Evolutionary conservation across 2,797 vertebrate genomes (phyloP).

Genomic region (Falco concolor): DNA sequence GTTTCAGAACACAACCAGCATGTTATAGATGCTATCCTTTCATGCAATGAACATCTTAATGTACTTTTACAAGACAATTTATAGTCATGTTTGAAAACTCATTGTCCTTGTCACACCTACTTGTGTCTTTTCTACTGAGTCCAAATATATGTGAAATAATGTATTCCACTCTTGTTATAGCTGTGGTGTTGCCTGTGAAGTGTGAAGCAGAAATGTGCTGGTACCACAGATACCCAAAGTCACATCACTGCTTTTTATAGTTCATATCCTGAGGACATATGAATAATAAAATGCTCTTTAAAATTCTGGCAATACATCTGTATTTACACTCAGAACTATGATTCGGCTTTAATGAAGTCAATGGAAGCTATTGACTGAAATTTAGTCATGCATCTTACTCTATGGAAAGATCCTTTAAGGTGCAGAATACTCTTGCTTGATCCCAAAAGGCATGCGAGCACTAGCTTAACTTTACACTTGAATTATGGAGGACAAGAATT

Average conservation of each 20-base stretch:
- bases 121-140: constrained; percentile 15
- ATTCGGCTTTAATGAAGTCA: not conserved
- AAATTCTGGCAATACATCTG: not conserved
- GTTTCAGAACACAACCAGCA: not conserved
- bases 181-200: not conserved
- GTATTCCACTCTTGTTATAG: not conserved
- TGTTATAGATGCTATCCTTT: not conserved
- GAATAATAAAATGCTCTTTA: not conserved
- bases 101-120: constrained; percentile 36
- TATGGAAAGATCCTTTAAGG: not conserved
- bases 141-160: not conserved
- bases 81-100: constrained; percentile 45
- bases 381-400: not conserved
- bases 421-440: not conserved
- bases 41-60: constrained; percentile 2
- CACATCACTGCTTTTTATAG: not conserved
- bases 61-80: constrained; percentile 16
- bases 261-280: not conserved
- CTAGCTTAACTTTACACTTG: not conserved
- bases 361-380: not conserved
- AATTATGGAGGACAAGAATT: not conserved
- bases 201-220: not conserved
- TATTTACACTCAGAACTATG: not conserved
- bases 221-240: not conserved
- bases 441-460: not conserved